Evolutionary conservation across 2,797 vertebrate genomes (phyloP).

Genomic region (Somateria mollissima): DNA sequence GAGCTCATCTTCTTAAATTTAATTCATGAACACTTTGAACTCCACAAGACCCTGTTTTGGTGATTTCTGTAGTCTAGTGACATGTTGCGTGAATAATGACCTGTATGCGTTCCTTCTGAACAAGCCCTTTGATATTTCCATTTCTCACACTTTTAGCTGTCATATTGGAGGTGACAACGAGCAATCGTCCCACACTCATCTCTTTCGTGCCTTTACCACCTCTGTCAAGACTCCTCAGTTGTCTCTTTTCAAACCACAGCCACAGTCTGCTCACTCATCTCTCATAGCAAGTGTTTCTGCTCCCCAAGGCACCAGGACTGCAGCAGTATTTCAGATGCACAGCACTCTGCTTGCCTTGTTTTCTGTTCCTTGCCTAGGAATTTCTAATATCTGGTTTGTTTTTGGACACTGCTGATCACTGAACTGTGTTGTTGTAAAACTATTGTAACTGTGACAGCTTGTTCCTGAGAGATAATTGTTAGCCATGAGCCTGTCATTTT

Average conservation of each 20-base stretch:
- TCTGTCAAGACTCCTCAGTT: background rate
- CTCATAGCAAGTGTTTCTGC: background rate
- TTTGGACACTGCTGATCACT: background rate
- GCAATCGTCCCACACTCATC: background rate
- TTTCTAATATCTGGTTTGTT: background rate
- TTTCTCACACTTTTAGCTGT: background rate
- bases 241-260: too few relatives aligned
- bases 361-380: background rate
- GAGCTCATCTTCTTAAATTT: background rate
- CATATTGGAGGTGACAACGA: fast-evolving
- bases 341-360: fast-evolving
- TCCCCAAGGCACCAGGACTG: fast-evolving
- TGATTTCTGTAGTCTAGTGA: background rate
- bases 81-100: fast-evolving
- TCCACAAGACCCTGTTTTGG: background rate
- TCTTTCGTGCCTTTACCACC: background rate
- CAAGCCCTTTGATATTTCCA: fast-evolving
- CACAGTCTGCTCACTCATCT: fast-evolving
- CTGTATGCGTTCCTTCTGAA: fast-evolving
- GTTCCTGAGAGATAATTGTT: constrained; percentile 25
- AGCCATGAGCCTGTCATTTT: constrained; percentile 17
- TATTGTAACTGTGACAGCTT: background rate
- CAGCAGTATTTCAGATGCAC: background rate
- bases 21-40: fast-evolving
- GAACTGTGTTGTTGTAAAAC: background rate